A percentile compares a stretch with the other conserved stretches of the same genome.
Evolutionary conservation across 2,797 vertebrate genomes (phyloP).

Genomic region (Crotalus adamanteus): DNA sequence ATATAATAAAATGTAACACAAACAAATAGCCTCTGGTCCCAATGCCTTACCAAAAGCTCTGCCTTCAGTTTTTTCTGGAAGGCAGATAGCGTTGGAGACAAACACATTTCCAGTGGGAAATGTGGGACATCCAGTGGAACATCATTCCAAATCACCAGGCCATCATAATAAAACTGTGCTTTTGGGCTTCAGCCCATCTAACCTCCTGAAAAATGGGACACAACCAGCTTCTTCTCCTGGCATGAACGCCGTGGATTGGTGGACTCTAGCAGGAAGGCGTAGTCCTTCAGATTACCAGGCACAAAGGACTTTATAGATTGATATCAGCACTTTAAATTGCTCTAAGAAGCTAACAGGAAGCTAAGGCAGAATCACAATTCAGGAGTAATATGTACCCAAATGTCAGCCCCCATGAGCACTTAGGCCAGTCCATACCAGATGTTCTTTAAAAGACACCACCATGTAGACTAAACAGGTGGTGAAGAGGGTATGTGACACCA

Average conservation of each 20-base stretch:
- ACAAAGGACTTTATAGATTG: not conserved
- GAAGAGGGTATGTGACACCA: not conserved
- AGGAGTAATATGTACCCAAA: not conserved
- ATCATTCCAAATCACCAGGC: not conserved
- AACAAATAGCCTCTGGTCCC: not conserved
- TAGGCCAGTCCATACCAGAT: not conserved
- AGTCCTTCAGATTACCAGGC: not conserved
- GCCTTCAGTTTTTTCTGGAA: not conserved
- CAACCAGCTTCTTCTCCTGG: not conserved
- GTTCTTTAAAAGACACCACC: not conserved
- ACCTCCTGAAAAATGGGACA: not conserved
- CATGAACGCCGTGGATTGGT: not conserved
- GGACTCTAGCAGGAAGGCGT: not conserved
- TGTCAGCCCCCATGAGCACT: not conserved
- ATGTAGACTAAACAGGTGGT: not conserved
- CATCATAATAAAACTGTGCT: not conserved
- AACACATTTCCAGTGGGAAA: not conserved
- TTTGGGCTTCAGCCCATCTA: not conserved
- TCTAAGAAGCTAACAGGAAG: not conserved
- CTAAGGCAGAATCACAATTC: not conserved
- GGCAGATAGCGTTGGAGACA: too few relatives aligned
- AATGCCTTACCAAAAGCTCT: not conserved
- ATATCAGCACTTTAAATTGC: not conserved
- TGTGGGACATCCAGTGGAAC: not conserved
- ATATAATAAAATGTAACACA: too few relatives aligned